Evolutionary conservation across 2,113 vertebrate genomes (phyloP), one percentile per base, ranked within the genome.

Genomic region (Scortum barcoo): DNA sequence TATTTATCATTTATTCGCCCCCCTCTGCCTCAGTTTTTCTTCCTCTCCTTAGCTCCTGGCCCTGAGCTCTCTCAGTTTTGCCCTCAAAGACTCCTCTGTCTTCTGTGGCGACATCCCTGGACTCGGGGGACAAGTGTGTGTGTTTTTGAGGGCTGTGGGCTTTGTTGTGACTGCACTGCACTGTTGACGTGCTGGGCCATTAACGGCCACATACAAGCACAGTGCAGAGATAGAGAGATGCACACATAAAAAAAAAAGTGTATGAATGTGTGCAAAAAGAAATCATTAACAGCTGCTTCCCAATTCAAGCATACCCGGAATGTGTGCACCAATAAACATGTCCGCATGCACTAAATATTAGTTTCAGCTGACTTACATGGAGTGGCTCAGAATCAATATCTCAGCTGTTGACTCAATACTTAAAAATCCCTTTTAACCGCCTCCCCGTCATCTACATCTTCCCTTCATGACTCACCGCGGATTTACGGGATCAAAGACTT

Each of bases 1-100:
- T 91, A 89, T 94, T 91, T 92, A 91, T 92, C 88, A 88, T 89
- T 87, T 87, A 72, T 70, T 38, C 80, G 54, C 76, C 76, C 72
- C 36, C 14, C 56, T 57, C 48, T 38, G 72, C 62, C 76, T 90
- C 50, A 17, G 68, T 86, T 78, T 81, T 63, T 88, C 26, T 87
- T 83, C 50, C 56, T 72, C 24, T 86, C 54, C 71, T 67, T 62
- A 73, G 78, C 81, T 81, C 60, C 51, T 78, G 86, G 85, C 86
- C 79, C 51, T 77, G 72, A 89, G 88, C 84, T 83, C 87, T 86
- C 88, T 72, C 57, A 77, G 72, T 84, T 84, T 78, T 70, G 68
- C 74, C 80, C 84, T 92, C 88, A 91, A 92, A 91, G 90, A 72
- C 75, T 83, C 53, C 46, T 83, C 85, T 83, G 73, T 88, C 83